Evolutionary conservation across 2,797 vertebrate genomes (phyloP).

Genomic region (Nyctibius grandis): DNA sequence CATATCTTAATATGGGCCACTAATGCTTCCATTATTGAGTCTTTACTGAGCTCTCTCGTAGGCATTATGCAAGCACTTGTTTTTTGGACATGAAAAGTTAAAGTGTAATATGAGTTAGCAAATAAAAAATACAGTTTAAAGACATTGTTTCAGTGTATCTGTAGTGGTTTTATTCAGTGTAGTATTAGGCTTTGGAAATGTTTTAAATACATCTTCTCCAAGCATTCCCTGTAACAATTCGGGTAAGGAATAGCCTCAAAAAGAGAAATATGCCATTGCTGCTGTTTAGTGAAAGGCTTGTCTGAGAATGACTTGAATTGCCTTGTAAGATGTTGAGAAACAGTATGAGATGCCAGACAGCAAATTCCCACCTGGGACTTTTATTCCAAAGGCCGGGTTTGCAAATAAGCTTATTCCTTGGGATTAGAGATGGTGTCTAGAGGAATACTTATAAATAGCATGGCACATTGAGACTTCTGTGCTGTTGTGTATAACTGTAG

Average conservation of each 20-base stretch:
- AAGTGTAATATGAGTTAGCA: neutral
- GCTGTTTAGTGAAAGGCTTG: neutral
- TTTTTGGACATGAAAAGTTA: neutral
- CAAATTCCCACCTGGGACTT: neutral
- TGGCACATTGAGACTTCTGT: neutral
- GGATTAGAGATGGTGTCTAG: neutral
- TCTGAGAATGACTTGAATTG: neutral
- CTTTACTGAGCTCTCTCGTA: neutral
- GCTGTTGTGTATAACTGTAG: neutral
- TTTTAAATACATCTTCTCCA: neutral
- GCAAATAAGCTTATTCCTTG: constrained; percentile 4
- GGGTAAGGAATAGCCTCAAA: neutral
- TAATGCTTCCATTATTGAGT: neutral
- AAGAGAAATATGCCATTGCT: neutral
- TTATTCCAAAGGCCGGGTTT: neutral
- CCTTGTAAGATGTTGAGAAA: neutral
- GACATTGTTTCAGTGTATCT: neutral
- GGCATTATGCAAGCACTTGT: neutral
- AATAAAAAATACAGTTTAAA: neutral
- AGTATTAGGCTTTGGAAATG: neutral
- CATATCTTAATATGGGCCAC: neutral
- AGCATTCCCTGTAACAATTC: neutral
- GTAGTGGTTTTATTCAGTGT: neutral
- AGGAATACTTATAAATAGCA: neutral
- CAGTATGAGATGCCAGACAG: neutral